Percentiles rank a stretch among this genome's conserved stretches.
Conservation (phyloP, 1,140 invertebrate species). For the Drosophila athabasca region DNA sequence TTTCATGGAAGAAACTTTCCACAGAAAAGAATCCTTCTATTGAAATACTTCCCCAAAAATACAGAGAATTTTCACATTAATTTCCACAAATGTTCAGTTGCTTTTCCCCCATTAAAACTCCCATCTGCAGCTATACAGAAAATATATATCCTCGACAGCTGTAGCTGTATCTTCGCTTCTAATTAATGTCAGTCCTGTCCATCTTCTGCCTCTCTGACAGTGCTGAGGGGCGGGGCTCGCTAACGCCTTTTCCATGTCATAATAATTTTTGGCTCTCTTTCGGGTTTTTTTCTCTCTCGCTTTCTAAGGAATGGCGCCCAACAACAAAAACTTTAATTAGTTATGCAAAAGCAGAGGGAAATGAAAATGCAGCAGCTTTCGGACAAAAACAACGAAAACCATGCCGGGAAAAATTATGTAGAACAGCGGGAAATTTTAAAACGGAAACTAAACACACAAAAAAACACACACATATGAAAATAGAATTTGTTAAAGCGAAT, state of each 20-base stretch:
- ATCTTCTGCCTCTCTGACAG: slow-evolving; percentile 18
- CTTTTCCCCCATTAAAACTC: too few relatives aligned
- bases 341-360: slow-evolving; percentile 62
- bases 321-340: slow-evolving; percentile 73
- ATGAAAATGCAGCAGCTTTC: slow-evolving; percentile 40
- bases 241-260: slow-evolving; percentile 77
- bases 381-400: slow-evolving; percentile 40
- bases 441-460: slow-evolving; percentile 17
- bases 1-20: not conserved
- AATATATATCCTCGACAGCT: slow-evolving; percentile 28
- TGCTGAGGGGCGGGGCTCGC: slow-evolving; percentile 7
- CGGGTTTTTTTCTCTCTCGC: slow-evolving; percentile 23
- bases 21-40: too few relatives aligned
- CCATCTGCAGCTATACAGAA: too few relatives aligned
- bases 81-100: too few relatives aligned
- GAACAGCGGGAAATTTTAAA: slow-evolving; percentile 47
- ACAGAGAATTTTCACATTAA: too few relatives aligned
- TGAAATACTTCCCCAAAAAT: too few relatives aligned
- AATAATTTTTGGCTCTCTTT: slow-evolving; percentile 56
- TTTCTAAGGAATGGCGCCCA: slow-evolving; percentile 59
- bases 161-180: slow-evolving; percentile 58
- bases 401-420: slow-evolving; percentile 34
- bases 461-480: not conserved
- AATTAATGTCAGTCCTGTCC: slow-evolving; percentile 57
- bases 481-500: slow-evolving; percentile 5